These are phyloP conservation scores for Drosophila conformis DNA, from an alignment of 2,888 invertebrate genomes.

Conservation along the genomic window DNA sequence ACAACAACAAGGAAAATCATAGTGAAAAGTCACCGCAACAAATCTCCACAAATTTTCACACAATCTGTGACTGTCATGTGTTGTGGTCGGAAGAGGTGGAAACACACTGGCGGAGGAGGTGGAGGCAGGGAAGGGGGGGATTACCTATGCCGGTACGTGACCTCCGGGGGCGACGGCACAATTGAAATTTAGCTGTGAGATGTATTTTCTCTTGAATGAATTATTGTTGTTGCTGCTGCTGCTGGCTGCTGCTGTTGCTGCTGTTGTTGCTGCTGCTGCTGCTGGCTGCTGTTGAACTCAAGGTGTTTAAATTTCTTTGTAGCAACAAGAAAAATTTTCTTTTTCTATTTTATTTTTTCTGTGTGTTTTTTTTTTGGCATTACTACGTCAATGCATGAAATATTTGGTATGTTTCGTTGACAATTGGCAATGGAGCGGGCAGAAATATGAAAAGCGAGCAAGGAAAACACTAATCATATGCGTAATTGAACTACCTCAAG, in stretches of 20 bases:
- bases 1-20: constrained; percentile 36
- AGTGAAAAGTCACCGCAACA: constrained; percentile 54
- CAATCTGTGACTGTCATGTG: constrained; percentile 71
- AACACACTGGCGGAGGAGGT: background rate
- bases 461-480: constrained; percentile 27
- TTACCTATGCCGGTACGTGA: constrained; percentile 4
- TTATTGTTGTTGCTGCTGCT: constrained; percentile 3
- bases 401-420: constrained; percentile 69
- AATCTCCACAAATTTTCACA: constrained; percentile 70
- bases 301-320: constrained; percentile 61
- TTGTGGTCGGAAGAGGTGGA: constrained; percentile 27
- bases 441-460: background rate
- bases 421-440: constrained; percentile 57
- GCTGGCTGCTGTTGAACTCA: constrained; percentile 25
- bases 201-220: constrained; percentile 39
- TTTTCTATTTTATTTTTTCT: constrained; percentile 1
- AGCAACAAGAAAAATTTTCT: constrained; percentile 33
- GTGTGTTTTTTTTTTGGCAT: constrained; percentile 8
- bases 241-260: constrained; percentile 4
- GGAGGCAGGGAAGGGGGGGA: background rate
- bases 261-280: background rate
- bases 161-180: constrained; percentile 35
- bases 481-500: constrained; percentile 44
- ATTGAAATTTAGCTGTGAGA: constrained; percentile 54
- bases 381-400: constrained; percentile 72